Evolutionary conservation across 2,113 vertebrate genomes (phyloP), one percentile per base, ranked within the genome.

Genomic region (Triplophysa rosa): DNA sequence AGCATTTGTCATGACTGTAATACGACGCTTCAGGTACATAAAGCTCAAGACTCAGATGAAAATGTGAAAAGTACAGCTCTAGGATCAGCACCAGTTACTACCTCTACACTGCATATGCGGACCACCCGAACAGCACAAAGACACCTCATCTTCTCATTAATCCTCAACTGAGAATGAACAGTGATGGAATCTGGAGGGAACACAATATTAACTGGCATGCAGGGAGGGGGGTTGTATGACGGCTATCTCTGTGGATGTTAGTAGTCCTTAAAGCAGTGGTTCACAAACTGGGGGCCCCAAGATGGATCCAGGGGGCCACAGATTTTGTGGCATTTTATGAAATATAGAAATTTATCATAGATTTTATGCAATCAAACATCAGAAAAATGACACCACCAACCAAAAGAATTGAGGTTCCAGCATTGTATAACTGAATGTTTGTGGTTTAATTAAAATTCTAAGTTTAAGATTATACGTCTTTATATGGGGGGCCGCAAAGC

Each of bases 21-120:
- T 83, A 83, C 61, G 77, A 83, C 40, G 23, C 66, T 37, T 70
- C 37, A 77, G 52, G 78, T 66, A 56, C 37, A 62, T 56, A 68
- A 77, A 83, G 59, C 14, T 12, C 67, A 47, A 84, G 67, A 72
- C 67, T 80, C 78, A 83, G 81, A 77, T 79, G 77, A 74, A 83
- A 79, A 61, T 52, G 42, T n/a, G 19, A 62, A 72, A 78, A 80
- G 78, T 52, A 77, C 76, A 80, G 70, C 33, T 54, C 65, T 52
- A 58, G 77, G 77, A 73, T 73, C 77, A 37, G 47, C 64, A 62
- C 37, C 67, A 75, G 56, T 9, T 29, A 16, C 37, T 23, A 16
- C 10, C 61, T 56, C 49, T 64, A 21, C 8, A 24, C 56, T 62
- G 9, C 12, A n/a, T 17, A 21, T 11, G 17, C 19, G 33, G n/a